Evolutionary conservation across 2,888 invertebrate genomes (phyloP).

Genomic region (Tinea trinotella): DNA sequence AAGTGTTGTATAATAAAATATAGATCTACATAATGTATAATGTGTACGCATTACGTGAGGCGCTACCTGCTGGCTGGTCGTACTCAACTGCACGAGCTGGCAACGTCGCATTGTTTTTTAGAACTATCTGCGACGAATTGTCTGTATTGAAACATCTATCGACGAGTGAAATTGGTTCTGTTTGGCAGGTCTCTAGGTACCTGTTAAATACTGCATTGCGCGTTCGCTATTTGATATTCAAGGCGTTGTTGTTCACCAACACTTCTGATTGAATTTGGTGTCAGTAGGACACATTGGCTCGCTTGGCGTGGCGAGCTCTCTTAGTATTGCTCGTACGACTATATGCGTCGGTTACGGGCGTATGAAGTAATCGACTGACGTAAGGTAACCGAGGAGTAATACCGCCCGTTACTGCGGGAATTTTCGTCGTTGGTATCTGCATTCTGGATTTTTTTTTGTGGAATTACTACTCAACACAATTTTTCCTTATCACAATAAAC

Average conservation of each 20-base stretch:
- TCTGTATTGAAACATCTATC: slow-evolving; percentile 1
- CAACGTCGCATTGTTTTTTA: slow-evolving; percentile 57
- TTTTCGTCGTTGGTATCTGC: background rate
- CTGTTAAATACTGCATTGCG: background rate
- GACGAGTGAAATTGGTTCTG: background rate
- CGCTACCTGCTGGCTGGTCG: slow-evolving; percentile 45
- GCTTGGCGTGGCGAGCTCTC: slow-evolving; percentile 27
- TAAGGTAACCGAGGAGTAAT: slow-evolving; percentile 24
- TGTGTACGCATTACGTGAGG: slow-evolving; percentile 48
- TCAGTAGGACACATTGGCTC: slow-evolving; percentile 51
- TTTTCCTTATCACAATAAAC: no score
- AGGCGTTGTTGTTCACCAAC: slow-evolving; percentile 1
- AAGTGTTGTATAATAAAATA: slow-evolving; percentile 59
- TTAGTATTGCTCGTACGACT: background rate
- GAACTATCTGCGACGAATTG: slow-evolving; percentile 14
- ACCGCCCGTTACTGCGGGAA: background rate
- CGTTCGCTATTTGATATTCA: slow-evolving; percentile 4
- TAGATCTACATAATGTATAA: slow-evolving; percentile 32
- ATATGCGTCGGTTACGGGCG: slow-evolving; percentile 25
- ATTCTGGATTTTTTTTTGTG: no score
- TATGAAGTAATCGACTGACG: slow-evolving; percentile 37
- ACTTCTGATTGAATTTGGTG: slow-evolving; percentile 56
- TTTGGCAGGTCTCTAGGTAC: slow-evolving; percentile 9
- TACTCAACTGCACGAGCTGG: slow-evolving; percentile 62
- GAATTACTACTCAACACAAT: no score